phyloP scores from a whole-genome alignment of 2,888 invertebrate species.

The Meteorus colon region DNA sequence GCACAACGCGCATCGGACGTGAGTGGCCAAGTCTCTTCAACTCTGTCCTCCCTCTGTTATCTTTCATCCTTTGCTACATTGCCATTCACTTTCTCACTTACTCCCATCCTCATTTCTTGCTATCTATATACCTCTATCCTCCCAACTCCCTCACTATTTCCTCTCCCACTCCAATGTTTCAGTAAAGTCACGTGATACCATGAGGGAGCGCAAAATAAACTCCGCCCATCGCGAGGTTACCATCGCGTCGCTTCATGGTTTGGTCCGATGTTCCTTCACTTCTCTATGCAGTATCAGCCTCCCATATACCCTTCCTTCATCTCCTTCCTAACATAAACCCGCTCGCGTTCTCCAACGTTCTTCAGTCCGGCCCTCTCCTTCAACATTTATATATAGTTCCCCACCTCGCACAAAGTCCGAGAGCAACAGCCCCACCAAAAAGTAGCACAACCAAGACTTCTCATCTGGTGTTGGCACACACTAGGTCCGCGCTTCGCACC shows the following conservation, averaged over 20 bases:
- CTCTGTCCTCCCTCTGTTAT: conserved; percentile 44
- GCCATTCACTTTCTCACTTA: conserved; percentile 19
- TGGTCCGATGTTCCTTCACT: background rate
- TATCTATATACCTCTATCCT: conserved; percentile 23
- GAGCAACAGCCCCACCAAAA: conserved; percentile 36
- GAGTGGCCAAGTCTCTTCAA: conserved; percentile 51
- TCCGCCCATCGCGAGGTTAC: conserved; percentile 74
- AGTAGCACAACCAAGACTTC: conserved; percentile 56
- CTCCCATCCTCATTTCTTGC: conserved; percentile 27
- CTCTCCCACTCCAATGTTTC: conserved; percentile 31
- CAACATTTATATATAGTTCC: conserved; percentile 20
- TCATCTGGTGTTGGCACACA: conserved; percentile 51
- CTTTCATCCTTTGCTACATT: conserved; percentile 33
- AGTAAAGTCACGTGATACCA: conserved; percentile 44
- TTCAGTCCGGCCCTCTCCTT: conserved; percentile 34
- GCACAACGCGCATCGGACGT: conserved; percentile 53
- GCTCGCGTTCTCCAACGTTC: conserved; percentile 28
- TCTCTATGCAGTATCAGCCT: conserved; percentile 38
- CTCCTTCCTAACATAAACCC: conserved; percentile 22
- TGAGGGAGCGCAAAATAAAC: conserved; percentile 58
- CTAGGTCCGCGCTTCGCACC: conserved; percentile 43
- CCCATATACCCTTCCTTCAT: conserved; percentile 35
- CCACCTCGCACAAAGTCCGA: conserved; percentile 21
- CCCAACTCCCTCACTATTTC: conserved; percentile 7
- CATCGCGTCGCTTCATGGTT: conserved; percentile 54